Base-by-base conservation (phyloP, 2,888 invertebrate genomes). In the Galerucella calmariensis region DNA sequence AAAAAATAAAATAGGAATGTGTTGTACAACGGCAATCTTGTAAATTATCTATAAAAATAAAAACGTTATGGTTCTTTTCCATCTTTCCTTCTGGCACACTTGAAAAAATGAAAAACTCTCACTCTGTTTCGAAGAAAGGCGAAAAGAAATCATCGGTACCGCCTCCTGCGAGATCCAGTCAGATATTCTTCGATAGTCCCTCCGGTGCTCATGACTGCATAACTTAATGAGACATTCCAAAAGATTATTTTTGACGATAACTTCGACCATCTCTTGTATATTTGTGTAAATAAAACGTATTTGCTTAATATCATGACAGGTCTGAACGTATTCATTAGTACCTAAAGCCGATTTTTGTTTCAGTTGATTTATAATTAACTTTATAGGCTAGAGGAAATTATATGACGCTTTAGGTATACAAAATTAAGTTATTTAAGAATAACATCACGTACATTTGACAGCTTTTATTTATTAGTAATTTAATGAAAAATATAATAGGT, bases 171-270 rank as follows among this genome's bases (percentile, higher is more conserved):
- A 46, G 63, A 65, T 65, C 20, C 5, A 65, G 14, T 46, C 41
- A 56, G 70, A 71, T 71, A 71, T 63, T 51, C 35, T 65, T 61
- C 56, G 14, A 68, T 69, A 68, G 63, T 71, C 76, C 76, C 74
- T 69, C 65, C 66, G 68, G 76, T 76, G 74, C 72, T 74, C 76
- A 76, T 76, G 76, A 76, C 76, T 76, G 68, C 70, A 76, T 72
- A 76, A 72, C 71, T 72, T 76, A 76, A 76, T 76, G 76, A 76
- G 76, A 74, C 74, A 69, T 58, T 75, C 72, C 24, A 58, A 66
- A 35, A 72, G 76, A 76, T 76, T 59, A 62, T 74, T 74, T 76
- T 69, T 44, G 53, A 44, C 68, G 76, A 76, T 74, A 76, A 63
- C 14, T 35, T 16, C 63, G 46, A 51, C 14, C 67, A 51, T 41